Evolutionary conservation across 2,113 vertebrate genomes (phyloP).

Genomic region (Tinamus guttatus): DNA sequence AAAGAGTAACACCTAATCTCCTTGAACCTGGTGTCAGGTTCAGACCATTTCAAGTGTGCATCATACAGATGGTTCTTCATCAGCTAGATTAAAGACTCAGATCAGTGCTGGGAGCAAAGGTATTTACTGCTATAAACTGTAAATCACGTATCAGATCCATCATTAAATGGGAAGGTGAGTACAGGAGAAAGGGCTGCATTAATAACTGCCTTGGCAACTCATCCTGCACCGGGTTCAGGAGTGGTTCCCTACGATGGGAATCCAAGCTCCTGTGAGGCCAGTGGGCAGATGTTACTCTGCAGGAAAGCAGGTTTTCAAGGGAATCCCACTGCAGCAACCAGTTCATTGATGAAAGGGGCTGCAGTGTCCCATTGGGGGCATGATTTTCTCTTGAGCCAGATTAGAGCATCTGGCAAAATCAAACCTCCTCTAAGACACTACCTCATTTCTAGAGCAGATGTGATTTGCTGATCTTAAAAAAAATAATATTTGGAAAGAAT

Average conservation of each 20-base stretch:
- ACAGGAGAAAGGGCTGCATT: not conserved
- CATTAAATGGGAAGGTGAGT: not conserved
- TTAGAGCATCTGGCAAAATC: not conserved
- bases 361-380: not conserved
- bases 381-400: not conserved
- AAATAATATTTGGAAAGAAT: not conserved
- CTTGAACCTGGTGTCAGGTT: not conserved
- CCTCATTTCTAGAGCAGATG: not conserved
- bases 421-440: not conserved
- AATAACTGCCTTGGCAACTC: not conserved
- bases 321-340: not conserved
- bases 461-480: conserved; percentile 4
- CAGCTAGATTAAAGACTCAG: not conserved
- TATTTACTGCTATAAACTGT: not conserved
- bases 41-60: not conserved
- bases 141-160: not conserved
- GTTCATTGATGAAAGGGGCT: not conserved
- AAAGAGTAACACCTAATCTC: not conserved
- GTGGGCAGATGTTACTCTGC: not conserved
- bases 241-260: not conserved
- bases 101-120: not conserved
- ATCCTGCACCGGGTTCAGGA: not conserved
- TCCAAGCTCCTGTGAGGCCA: not conserved
- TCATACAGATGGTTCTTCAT: not conserved
- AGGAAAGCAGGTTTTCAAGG: not conserved